Base-by-base conservation (phyloP, 2,113 vertebrate species). In the Neogobius melanostomus region DNA sequence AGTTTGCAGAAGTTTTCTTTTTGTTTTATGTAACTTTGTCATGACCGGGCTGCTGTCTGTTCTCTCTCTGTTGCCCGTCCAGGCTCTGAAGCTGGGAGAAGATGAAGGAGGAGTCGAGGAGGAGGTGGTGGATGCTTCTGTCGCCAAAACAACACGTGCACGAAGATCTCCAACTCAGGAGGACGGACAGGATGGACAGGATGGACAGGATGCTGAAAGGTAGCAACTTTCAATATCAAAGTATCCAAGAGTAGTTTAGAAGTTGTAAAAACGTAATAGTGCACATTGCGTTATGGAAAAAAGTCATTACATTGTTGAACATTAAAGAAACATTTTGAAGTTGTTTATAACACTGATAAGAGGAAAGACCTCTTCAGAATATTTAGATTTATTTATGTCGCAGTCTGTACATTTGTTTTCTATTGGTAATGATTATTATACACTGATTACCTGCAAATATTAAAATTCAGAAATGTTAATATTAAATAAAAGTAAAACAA, bases 21-120 rank as follows among this genome's bases (percentile, higher is more conserved):
- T 60, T 12, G 45, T 28, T 8, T 0, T 52, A 47, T 46, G 9
- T 9, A 73, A 75, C 74, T 87, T 71, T 79, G 75, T 47, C 73
- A 96, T 99, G 95, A 98, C 93, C 8, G 95, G 95, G 60, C 93
- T 99, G 83, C 88, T 98, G 64, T 97, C 91, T 82, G 76, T 96
- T 62, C 90, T 98, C 51, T 95, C 93, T 69, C 94, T 94, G 72
- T 88, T 98, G 14, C 94, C 95, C 62, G 87, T 98, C 21, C 85
- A 86, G 76, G 91, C 92, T 82, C 80, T 95, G 79, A 81, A 76
- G 62, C 93, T 93, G 94, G 80, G 71, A 77, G 91, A 83, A 74
- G 92, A 86, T 53, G 44, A 79, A 52, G 79, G 87, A 76, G 79
- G 88, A 76, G 79, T 16, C 75, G 48, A 71, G 2, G 82, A 84